Evolutionary conservation across 2,888 invertebrate species (phyloP).

Genomic region (Chrysolina americana): DNA sequence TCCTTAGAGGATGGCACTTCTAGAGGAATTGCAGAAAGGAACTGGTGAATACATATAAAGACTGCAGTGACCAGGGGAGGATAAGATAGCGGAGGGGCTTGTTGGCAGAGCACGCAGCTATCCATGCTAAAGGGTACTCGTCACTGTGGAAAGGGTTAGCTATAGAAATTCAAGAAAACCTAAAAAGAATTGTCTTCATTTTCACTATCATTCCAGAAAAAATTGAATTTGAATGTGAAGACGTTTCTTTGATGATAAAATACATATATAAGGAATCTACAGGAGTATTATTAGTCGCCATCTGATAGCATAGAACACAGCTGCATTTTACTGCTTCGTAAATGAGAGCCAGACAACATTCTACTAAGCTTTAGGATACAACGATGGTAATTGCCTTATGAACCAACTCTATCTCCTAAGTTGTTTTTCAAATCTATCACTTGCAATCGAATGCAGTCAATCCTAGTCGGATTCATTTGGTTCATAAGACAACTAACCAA

Average conservation of each 20-base stretch:
- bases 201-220: neutral
- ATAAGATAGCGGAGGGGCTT: conserved; percentile 60
- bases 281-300: conserved; percentile 24
- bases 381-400: conserved; percentile 27
- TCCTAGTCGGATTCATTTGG: neutral
- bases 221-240: no score
- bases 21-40: conserved; percentile 7
- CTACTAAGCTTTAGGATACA: conserved; percentile 44
- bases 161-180: neutral
- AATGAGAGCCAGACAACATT: conserved; percentile 59
- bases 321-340: conserved; percentile 67
- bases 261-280: conserved; percentile 20
- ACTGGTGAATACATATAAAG: neutral
- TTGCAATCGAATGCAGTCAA: neutral
- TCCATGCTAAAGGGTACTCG: conserved; percentile 55
- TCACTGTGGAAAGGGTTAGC: conserved; percentile 18
- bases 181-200: neutral
- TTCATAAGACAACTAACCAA: conserved; percentile 5
- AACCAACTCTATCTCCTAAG: neutral
- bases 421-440: neutral
- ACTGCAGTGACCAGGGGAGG: conserved; percentile 32
- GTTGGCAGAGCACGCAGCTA: conserved; percentile 63
- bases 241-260: neutral
- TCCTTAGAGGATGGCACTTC: conserved; percentile 1
- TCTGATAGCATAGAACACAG: conserved; percentile 54